Percentiles rank a stretch among this genome's conserved stretches.
These are phyloP conservation scores for Drosophila emarginata DNA, from an alignment of 2,888 invertebrate species.

Conservation along the genomic window DNA sequence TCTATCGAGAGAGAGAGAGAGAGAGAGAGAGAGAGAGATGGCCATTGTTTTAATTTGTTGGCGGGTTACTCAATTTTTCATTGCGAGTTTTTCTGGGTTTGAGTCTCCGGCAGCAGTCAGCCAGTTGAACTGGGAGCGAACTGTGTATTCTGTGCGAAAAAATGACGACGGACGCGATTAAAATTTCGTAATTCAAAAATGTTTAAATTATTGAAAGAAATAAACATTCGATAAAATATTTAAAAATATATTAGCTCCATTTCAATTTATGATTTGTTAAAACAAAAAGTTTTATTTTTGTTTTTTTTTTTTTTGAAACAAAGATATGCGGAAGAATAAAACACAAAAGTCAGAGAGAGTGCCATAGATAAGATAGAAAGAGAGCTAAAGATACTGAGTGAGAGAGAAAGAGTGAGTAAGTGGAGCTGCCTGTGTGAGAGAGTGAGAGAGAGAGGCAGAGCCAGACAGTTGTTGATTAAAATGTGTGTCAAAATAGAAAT, in stretches of 20 bases:
- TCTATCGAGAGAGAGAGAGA: conserved; percentile 7
- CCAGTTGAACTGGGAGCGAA: conserved; percentile 27
- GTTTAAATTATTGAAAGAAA: background rate
- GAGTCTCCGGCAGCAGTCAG: conserved; percentile 30
- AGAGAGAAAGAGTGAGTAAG: conserved; percentile 4
- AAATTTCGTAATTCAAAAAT: conserved; percentile 34
- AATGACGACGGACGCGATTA: conserved; percentile 11
- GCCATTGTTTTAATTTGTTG: conserved; percentile 31
- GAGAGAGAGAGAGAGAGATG: conserved; percentile 22
- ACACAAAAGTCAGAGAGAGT: conserved; percentile 15
- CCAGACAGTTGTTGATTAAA: conserved; percentile 55
- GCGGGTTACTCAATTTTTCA: conserved; percentile 51
- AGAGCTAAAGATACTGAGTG: conserved; percentile 3
- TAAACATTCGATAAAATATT: too few species aligned
- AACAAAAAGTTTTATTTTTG: background rate
- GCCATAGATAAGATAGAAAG: conserved; percentile 11
- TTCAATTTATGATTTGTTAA: background rate
- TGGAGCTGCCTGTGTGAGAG: background rate
- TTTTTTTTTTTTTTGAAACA: background rate
- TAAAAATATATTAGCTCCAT: background rate
- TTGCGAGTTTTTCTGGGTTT: conserved; percentile 35
- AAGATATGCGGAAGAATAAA: conserved; percentile 31
- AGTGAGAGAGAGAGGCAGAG: conserved; percentile 15
- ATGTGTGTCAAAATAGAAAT: conserved; percentile 67
- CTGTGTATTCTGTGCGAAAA: conserved; percentile 26